phyloP scores from a whole-genome alignment of 1,140 invertebrate species.

The Eupristina koningsbergeri region DNA sequence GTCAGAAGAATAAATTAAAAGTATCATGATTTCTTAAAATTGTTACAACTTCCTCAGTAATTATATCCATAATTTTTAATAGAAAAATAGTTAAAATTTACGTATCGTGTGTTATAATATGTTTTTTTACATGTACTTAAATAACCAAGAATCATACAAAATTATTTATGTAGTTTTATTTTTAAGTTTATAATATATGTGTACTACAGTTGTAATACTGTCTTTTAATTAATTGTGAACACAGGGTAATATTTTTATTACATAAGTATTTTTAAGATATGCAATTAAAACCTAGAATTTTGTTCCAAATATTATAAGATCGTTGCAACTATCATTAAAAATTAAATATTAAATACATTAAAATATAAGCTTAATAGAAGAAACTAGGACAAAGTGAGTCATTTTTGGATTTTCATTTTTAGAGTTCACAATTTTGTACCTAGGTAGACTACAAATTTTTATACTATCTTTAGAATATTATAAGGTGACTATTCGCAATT shows the following conservation, averaged over 20 bases:
- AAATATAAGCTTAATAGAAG: conserved; percentile 5
- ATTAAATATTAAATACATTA: background rate
- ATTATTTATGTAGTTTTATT: too few species aligned
- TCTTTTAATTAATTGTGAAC: background rate
- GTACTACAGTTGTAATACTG: too few species aligned
- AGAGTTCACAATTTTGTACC: background rate
- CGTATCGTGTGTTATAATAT: background rate
- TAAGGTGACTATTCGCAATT: too few species aligned
- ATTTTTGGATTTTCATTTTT: conserved; percentile 21
- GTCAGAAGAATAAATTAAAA: conserved; percentile 8
- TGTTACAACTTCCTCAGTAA: background rate
- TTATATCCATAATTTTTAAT: background rate
- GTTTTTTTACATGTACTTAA: background rate
- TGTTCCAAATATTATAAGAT: too few species aligned
- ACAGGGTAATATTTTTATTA: background rate
- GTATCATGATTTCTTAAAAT: conserved; percentile 1
- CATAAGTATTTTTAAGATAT: background rate
- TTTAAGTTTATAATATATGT: too few species aligned
- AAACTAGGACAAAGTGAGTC: background rate
- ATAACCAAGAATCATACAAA: background rate
- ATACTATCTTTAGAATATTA: background rate
- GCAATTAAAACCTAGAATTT: background rate
- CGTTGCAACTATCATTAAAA: background rate
- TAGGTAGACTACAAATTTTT: conserved; percentile 1
- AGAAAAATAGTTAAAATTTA: background rate